Percentiles rank a stretch among this genome's conserved stretches.
Evolutionary conservation across 2,888 invertebrate genomes (phyloP).

Genomic region (Lysandra coridon): DNA sequence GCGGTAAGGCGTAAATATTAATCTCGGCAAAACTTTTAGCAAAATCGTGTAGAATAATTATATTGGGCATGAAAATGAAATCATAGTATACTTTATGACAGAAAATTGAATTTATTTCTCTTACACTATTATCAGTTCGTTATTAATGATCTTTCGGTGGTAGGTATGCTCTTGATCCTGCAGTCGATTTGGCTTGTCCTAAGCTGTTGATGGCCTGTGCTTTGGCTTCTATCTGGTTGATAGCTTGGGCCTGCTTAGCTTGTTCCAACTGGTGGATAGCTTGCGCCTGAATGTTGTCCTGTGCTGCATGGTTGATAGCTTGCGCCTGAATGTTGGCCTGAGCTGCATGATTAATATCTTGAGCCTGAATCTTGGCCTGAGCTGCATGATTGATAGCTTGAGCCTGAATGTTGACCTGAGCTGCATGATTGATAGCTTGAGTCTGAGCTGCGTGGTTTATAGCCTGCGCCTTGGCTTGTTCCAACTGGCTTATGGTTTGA

Average conservation of each 20-base stretch:
- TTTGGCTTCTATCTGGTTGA: background rate
- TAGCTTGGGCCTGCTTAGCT: background rate
- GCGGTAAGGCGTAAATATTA: too few relatives aligned
- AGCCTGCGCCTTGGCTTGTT: background rate
- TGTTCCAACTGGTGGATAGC: background rate
- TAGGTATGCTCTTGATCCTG: constrained; percentile 8
- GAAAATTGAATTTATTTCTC: background rate
- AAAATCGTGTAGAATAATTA: background rate
- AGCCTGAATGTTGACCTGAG: background rate
- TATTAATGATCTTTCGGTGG: background rate
- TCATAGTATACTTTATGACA: background rate
- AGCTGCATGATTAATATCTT: too few relatives aligned
- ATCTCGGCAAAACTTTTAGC: too few relatives aligned
- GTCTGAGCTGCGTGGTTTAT: background rate
- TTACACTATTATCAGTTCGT: background rate
- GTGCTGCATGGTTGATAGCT: background rate
- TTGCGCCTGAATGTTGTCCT: background rate
- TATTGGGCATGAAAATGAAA: background rate
- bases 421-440: background rate
- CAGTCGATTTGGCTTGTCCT: background rate
- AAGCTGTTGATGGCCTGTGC: background rate
- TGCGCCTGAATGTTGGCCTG: background rate
- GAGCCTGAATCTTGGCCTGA: background rate
- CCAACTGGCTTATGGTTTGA: background rate
- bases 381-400: background rate